Conservation (phyloP, 1,140 invertebrate species). For the Diachasma alloeum region DNA sequence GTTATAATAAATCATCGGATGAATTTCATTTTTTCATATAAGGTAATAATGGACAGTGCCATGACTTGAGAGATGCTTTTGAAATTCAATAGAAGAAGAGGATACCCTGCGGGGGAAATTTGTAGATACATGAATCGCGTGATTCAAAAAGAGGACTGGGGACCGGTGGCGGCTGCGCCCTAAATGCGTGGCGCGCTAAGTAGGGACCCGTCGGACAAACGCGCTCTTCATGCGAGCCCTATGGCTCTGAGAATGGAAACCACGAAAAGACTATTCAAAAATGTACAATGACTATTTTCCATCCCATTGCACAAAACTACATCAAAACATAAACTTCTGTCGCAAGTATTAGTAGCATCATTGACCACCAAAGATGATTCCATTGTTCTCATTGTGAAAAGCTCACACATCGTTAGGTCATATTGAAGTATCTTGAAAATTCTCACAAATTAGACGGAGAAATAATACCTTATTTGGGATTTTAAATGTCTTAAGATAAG, state of each 20-base stretch:
- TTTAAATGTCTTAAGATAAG: no score
- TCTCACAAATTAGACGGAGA: not conserved
- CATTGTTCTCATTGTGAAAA: no score
- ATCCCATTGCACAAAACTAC: no score
- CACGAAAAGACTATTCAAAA: not conserved
- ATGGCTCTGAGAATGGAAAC: not conserved
- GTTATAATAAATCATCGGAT: no score
- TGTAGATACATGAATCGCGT: slow-evolving; percentile 22
- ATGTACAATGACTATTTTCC: no score
- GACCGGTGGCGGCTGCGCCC: slow-evolving; percentile 35
- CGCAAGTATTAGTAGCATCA: no score
- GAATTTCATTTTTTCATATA: no score
- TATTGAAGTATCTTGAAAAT: not conserved
- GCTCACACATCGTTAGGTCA: no score
- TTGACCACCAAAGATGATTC: no score
- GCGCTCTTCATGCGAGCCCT: slow-evolving; percentile 36
- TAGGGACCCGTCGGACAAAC: slow-evolving; percentile 38
- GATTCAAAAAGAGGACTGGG: not conserved
- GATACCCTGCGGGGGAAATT: not conserved
- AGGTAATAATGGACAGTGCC: no score
- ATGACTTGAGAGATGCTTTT: no score
- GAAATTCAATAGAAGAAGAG: not conserved
- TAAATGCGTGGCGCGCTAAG: slow-evolving; percentile 31
- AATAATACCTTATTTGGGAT: no score
- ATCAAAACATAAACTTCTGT: not conserved